Evolutionary conservation across 2,113 vertebrate species (phyloP).

Genomic region (Pseudorectes ferrugineus): DNA sequence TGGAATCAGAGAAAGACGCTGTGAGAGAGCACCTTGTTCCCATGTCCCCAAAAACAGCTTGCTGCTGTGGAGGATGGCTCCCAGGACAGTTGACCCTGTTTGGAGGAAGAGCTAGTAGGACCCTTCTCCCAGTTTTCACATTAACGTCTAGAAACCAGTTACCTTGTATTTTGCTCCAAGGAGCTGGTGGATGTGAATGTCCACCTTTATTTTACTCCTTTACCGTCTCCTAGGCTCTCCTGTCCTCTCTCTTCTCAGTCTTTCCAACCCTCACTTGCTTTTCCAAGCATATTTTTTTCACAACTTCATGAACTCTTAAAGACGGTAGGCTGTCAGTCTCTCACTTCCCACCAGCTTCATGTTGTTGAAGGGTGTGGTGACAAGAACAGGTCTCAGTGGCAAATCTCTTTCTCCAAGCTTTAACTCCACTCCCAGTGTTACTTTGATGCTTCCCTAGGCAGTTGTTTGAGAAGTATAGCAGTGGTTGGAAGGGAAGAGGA

Average conservation of each 20-base stretch:
- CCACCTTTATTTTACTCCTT: neutral
- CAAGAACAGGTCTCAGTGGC: neutral
- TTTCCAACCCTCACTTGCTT: neutral
- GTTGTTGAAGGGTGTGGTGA: neutral
- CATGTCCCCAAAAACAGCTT: neutral
- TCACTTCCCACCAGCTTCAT: constrained; percentile 29
- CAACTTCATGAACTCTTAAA: neutral
- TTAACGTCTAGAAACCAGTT: neutral
- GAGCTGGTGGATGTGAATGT: neutral
- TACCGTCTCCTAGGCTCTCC: neutral
- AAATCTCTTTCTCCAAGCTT: neutral
- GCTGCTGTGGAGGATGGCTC: neutral
- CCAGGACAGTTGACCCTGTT: neutral
- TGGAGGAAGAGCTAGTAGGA: neutral
- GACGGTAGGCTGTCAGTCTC: constrained; percentile 2
- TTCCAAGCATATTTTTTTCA: neutral
- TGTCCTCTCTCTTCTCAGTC: neutral
- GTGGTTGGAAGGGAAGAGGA: neutral
- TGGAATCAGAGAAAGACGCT: neutral
- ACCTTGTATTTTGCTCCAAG: neutral
- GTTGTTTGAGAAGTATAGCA: neutral
- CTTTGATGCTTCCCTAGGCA: neutral
- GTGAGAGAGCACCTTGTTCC: neutral
- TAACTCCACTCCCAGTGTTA: neutral
- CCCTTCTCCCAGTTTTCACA: neutral